Conservation (phyloP, 2,113 vertebrate genomes). For the Chionomys nivalis region DNA sequence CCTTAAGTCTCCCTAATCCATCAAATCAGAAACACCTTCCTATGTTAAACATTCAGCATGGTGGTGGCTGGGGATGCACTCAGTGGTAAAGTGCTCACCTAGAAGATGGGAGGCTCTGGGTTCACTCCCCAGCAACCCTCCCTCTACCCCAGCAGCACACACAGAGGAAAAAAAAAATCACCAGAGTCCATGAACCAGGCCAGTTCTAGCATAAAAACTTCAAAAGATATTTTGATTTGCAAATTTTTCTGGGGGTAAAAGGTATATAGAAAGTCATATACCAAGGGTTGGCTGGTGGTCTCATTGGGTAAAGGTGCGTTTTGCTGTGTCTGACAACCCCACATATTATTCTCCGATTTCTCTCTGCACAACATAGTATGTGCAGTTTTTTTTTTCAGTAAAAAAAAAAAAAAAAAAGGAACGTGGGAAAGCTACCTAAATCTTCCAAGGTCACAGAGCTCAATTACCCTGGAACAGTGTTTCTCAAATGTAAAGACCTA, state of each 20-base stretch:
- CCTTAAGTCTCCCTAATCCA: neutral
- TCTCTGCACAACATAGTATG: no score
- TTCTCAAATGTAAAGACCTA: slow-evolving; percentile 24
- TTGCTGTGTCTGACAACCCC: no score
- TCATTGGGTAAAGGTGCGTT: no score
- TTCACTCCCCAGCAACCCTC: neutral
- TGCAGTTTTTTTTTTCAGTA: neutral
- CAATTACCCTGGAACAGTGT: neutral
- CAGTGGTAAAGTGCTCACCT: neutral
- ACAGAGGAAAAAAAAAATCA: neutral
- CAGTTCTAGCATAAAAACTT: neutral
- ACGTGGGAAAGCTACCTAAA: slow-evolving; percentile 21
- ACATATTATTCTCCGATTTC: no score
- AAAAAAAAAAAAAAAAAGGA: no score
- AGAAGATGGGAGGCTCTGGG: neutral
- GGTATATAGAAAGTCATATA: no score
- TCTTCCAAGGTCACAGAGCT: slow-evolving; percentile 56
- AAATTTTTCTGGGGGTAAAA: slow-evolving; percentile 19
- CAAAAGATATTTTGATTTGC: neutral
- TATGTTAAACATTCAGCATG: neutral
- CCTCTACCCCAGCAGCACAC: neutral
- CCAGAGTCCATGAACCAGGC: neutral
- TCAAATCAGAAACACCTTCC: slow-evolving; percentile 13
- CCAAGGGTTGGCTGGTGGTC: no score
- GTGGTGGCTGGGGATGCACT: neutral